Percentiles rank a stretch among this genome's conserved stretches.
Conservation (phyloP, 2,888 invertebrate species). For the Allygus modestus region DNA sequence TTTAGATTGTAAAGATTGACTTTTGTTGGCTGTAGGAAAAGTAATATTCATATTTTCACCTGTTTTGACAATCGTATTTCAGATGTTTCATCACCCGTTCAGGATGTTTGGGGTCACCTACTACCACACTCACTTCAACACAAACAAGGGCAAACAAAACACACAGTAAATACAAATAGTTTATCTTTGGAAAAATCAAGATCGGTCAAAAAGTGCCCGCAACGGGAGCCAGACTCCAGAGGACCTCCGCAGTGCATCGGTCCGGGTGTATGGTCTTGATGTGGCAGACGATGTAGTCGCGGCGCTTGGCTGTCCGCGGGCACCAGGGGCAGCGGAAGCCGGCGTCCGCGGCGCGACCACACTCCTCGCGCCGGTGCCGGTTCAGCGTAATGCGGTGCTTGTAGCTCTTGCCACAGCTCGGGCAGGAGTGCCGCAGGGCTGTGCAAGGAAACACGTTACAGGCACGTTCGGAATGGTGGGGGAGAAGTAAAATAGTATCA, state of each 20-base stretch:
- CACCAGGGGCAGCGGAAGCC: slow-evolving; percentile 89
- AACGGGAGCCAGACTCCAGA: neutral
- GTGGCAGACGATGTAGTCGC: slow-evolving; percentile 59
- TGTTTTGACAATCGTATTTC: too few species aligned
- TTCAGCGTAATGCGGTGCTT: slow-evolving; percentile 73
- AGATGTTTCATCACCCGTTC: too few species aligned
- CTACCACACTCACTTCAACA: too few species aligned
- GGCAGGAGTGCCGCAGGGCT: slow-evolving; percentile 48
- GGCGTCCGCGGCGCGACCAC: slow-evolving; percentile 76
- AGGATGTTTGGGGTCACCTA: too few species aligned
- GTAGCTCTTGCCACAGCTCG: slow-evolving; percentile 64
- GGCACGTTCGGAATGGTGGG: too few species aligned
- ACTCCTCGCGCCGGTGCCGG: slow-evolving; percentile 72
- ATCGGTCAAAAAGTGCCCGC: neutral
- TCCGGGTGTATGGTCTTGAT: slow-evolving; percentile 53
- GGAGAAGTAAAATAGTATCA: too few species aligned
- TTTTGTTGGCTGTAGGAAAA: too few species aligned
- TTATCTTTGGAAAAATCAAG: neutral
- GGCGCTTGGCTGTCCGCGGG: slow-evolving; percentile 68
- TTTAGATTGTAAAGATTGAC: too few species aligned
- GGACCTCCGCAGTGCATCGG: neutral
- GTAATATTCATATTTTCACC: too few species aligned
- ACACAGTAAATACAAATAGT: neutral
- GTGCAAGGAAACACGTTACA: too few species aligned
- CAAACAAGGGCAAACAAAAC: neutral